Percentiles rank a stretch among this genome's conserved stretches.
These are phyloP conservation scores for Neoseiulus cucumeris DNA, from an alignment of 1,140 invertebrate genomes.

Conservation along the genomic window DNA sequence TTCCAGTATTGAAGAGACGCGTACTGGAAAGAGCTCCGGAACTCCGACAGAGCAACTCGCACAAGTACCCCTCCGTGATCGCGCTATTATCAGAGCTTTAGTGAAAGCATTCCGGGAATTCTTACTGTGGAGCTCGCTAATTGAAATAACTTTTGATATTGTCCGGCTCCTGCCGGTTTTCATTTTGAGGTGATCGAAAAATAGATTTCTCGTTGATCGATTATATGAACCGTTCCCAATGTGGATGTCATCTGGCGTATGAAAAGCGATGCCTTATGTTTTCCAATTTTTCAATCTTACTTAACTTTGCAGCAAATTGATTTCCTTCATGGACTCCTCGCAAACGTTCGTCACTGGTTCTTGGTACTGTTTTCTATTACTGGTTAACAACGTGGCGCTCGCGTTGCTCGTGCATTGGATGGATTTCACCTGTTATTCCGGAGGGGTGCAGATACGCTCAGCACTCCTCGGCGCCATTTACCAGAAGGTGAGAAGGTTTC, in stretches of 20 bases:
- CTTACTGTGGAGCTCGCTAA: not conserved
- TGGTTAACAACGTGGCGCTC: constrained; percentile 16
- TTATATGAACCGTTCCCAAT: too few species aligned
- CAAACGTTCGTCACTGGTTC: constrained; percentile 26
- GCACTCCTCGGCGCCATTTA: not conserved
- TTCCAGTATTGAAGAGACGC: too few species aligned
- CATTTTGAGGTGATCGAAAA: not conserved
- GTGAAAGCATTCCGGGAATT: not conserved
- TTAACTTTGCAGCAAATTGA: too few species aligned
- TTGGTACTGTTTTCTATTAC: constrained; percentile 24
- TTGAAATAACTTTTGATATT: not conserved
- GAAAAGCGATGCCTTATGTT: not conserved
- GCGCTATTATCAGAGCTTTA: not conserved
- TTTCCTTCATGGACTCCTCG: not conserved
- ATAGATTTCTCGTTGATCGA: too few species aligned
- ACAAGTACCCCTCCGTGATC: too few species aligned
- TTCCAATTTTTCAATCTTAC: not conserved
- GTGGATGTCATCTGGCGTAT: too few species aligned
- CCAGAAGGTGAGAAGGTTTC: too few species aligned
- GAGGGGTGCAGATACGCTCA: too few species aligned
- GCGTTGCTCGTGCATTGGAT: too few species aligned
- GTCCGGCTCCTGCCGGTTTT: not conserved
- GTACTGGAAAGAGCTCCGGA: not conserved
- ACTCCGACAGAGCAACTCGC: too few species aligned
- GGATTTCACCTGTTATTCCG: too few species aligned